phyloP scores from a whole-genome alignment of 2,888 invertebrate species.

The Scaptomyza polygonia region DNA sequence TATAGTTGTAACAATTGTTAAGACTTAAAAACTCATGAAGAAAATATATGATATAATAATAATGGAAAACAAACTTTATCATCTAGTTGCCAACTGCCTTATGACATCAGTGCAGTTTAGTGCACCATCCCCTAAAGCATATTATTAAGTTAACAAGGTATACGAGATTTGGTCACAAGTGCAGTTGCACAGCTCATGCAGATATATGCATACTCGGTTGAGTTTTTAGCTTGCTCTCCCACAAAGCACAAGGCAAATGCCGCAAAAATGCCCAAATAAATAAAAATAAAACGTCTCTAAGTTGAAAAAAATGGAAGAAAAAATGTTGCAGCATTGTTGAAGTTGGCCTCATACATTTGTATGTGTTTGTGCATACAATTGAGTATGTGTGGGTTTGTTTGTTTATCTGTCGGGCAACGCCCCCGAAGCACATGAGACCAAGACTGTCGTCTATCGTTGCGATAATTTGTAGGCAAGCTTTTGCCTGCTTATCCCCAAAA shows the following conservation, averaged over 20 bases:
- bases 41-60: too few relatives aligned
- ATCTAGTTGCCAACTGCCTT: background rate
- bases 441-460: constrained; percentile 40
- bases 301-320: constrained; percentile 31
- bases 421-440: constrained; percentile 39
- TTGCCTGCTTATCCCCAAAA: constrained; percentile 50
- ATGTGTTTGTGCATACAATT: background rate
- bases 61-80: too few relatives aligned
- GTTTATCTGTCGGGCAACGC: constrained; percentile 50
- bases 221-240: constrained; percentile 36
- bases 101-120: background rate
- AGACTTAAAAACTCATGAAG: too few relatives aligned
- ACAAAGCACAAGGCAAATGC: constrained; percentile 45
- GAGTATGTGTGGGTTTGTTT: constrained; percentile 25
- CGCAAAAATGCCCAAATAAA: constrained; percentile 58
- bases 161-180: constrained; percentile 33
- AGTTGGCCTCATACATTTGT: constrained; percentile 19
- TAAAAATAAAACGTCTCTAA: constrained; percentile 55
- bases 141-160: background rate
- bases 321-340: constrained; percentile 60
- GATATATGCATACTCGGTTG: constrained; percentile 45
- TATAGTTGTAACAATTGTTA: too few relatives aligned
- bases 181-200: constrained; percentile 69
- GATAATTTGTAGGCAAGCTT: constrained; percentile 71
- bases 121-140: too few relatives aligned